Percentiles rank a stretch among this genome's conserved stretches.
Conservation (phyloP, 1,140 invertebrate genomes). For the Atta colombica region DNA sequence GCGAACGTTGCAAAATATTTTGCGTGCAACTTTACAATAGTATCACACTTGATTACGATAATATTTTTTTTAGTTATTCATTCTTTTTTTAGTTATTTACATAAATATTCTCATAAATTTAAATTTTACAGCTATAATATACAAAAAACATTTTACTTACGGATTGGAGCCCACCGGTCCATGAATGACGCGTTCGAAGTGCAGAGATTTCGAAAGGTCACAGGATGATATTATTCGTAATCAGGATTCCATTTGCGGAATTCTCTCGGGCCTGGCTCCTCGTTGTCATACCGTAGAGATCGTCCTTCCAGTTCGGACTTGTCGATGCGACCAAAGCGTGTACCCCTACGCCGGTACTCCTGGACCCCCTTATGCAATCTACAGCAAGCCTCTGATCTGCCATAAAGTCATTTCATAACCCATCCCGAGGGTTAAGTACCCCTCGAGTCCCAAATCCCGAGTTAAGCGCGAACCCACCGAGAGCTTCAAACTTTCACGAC, state of each 20-base stretch:
- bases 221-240: conserved; percentile 54
- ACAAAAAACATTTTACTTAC: conserved; percentile 38
- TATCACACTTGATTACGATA: not conserved
- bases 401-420: conserved; percentile 87
- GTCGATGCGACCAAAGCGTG: conserved; percentile 65
- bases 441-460: conserved; percentile 82
- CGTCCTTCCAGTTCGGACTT: conserved; percentile 62
- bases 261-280: conserved; percentile 66
- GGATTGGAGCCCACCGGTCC: not conserved
- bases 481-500: conserved; percentile 66
- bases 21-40: not conserved
- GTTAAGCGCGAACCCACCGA: conserved; percentile 76
- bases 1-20: not conserved
- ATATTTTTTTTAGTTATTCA: not conserved
- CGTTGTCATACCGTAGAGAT: conserved; percentile 69
- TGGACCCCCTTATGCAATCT: conserved; percentile 84
- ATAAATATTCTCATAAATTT: not conserved
- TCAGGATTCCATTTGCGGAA: conserved; percentile 75
- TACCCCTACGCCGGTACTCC: conserved; percentile 60
- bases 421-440: conserved; percentile 84
- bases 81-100: not conserved
- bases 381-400: conserved; percentile 85
- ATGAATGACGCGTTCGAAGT: conserved; percentile 8
- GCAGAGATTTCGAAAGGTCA: conserved; percentile 52
- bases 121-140: conserved; percentile 8